Evolutionary conservation across 2,797 vertebrate genomes (phyloP).

Genomic region (Pangasius sanitwongsei): DNA sequence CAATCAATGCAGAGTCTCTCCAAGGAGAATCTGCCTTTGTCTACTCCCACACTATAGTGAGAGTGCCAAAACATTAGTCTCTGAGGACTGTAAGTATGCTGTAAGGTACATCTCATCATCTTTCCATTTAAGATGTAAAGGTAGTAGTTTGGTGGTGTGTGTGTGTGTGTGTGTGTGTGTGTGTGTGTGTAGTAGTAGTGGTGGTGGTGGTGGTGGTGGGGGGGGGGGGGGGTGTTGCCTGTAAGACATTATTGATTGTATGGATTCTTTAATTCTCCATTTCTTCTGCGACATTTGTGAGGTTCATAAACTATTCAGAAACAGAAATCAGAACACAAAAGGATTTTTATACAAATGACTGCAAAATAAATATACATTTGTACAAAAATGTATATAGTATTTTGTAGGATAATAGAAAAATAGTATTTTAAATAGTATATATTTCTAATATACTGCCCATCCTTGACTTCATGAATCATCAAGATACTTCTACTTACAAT

Average conservation of each 20-base stretch:
- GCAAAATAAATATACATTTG: background rate
- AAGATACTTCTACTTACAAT: background rate
- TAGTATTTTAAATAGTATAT: background rate
- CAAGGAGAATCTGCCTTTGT: conserved; percentile 50
- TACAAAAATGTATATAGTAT: background rate
- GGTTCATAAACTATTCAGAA: background rate
- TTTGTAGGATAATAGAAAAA: background rate
- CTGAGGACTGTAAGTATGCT: conserved; percentile 18
- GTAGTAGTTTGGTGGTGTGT: background rate
- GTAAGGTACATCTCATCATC: background rate
- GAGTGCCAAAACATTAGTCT: conserved; percentile 41
- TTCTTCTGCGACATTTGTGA: background rate
- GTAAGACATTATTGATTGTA: background rate
- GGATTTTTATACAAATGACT: background rate
- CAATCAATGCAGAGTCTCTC: conserved; percentile 60
- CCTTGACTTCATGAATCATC: background rate
- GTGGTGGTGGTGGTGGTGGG: too few species aligned
- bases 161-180: too few species aligned
- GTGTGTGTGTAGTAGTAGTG: too few species aligned
- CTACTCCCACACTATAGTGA: conserved; percentile 47
- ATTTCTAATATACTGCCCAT: background rate
- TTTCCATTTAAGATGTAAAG: background rate
- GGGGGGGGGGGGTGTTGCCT: too few species aligned
- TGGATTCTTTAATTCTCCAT: background rate
- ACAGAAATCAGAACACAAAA: background rate